Base-by-base conservation (phyloP, 1,140 invertebrate genomes). In the Hyles euphorbiae region DNA sequence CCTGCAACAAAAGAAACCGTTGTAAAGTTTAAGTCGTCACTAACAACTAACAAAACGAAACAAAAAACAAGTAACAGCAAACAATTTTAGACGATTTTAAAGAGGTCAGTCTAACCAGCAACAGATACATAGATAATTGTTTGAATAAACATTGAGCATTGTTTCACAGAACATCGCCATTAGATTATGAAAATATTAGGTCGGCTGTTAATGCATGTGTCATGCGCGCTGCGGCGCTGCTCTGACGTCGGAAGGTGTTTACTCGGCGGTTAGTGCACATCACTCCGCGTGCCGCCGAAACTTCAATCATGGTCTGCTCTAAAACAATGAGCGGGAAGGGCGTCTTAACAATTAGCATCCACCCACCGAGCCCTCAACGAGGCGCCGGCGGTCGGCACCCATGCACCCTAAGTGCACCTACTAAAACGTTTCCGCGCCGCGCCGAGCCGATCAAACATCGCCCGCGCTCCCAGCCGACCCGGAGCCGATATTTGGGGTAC, bases 131-230 rank as follows among this genome's bases (percentile, higher is more conserved):
- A 80, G 73, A 76, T 85, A 88, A 88, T 81, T 87, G 77, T 67
- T 83, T 77, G 81, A 81, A 70, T 78, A 85, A 84, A 88, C 83
- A 80, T 60, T 43, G 52, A 83, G 74, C 74, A 85, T 86, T 88
- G 82, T 88, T 88, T 88, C 83, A 87, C 81, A 87, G 82, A 88
- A 85, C 83, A 85, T 85, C 78, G 85, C 83, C 85, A 88, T 88
- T 88, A 88, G 85, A 88, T 88, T 88, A 88, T 88, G 85, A 88
- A 88, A 88, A 88, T 88, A 88, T 88, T 87, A 87, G 83, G 83
- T 78, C 75, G 79, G 76, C 67, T 81, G 85, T 88, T 88, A 88
- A 88, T 88, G 85, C 78, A 81, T 86, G 83, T 88, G 83, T 88
- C 83, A 88, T 87, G 85, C 81, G 68, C 80, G 61, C 60, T 22